Base-by-base conservation (phyloP, 2,797 vertebrate species). In the Mus minutoides region DNA sequence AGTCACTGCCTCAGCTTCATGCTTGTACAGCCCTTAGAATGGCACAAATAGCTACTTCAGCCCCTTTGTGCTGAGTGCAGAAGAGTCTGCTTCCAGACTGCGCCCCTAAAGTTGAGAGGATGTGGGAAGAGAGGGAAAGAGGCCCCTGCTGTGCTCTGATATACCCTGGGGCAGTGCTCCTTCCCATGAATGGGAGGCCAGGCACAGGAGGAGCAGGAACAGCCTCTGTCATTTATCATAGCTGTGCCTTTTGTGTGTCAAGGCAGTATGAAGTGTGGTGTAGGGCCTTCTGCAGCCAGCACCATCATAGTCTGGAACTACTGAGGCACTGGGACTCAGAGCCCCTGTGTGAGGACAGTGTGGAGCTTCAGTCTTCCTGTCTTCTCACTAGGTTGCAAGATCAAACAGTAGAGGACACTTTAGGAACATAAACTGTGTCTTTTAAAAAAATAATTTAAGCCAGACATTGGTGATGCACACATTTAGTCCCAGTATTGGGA, bases 1-100 rank as follows among this genome's bases (percentile, higher is more conserved):
- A 31, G 34, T 26, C 1, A 3, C 31, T 40, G 34, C 17, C 2
- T 17, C 3, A 12, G 52, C 26, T 0, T 13, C 5, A 0, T 12
- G 17, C 43, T 26, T 54, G 84, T 29, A 17, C 8, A 13, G 16
- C 58, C 60, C 24, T 9, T 12, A 9, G 43, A 49, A 11, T 4
- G 8, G 37, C 3, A 0, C 11, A 0, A 49, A 49, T 12, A 2
- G 11, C 1, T 76, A 19, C 0, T 14, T 22, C 11, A 8, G 91
- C 46, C 17, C 0, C 3, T 84, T 84, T 62, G 16, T 64, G 60
- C 29, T n/a, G 60, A 67, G 1, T 4, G 12, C 46, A n/a, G 46
- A 79, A 4, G 83, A 2, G 9, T 37, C 21, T 0, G 1, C 37
- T 75, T 16, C 56, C 24, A 75, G 60, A 24, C 54, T 1, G 6